phyloP scores from a whole-genome alignment of 2,888 invertebrate genomes.

The Philereme vetulata region DNA sequence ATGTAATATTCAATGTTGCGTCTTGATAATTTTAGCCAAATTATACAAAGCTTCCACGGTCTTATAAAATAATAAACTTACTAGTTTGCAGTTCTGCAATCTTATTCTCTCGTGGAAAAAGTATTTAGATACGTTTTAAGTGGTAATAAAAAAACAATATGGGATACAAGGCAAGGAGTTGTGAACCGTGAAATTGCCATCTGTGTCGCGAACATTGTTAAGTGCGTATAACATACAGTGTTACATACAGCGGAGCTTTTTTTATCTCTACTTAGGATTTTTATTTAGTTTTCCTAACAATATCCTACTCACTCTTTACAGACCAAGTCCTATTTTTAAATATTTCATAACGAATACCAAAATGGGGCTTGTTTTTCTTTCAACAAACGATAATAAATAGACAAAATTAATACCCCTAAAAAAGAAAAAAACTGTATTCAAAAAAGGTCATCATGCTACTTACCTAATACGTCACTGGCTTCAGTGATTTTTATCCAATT shows the following conservation, averaged over 20 bases:
- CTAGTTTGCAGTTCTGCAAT: constrained; percentile 26
- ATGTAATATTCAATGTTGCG: constrained; percentile 13
- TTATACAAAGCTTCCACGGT: constrained; percentile 5
- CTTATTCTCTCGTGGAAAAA: constrained; percentile 38
- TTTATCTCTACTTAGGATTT: not conserved
- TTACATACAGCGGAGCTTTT: constrained; percentile 34
- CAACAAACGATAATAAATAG: not conserved
- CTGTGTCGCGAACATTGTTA: constrained; percentile 62
- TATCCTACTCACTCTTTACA: not conserved
- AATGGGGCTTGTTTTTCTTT: not conserved
- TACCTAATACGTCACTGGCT: constrained; percentile 14
- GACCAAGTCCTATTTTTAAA: not conserved
- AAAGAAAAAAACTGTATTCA: not conserved
- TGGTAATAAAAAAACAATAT: constrained; percentile 58
- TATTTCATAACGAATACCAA: not conserved
- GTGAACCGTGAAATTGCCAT: constrained; percentile 69
- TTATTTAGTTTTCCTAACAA: not conserved
- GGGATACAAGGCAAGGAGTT: constrained; percentile 56
- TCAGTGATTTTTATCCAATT: constrained; percentile 45
- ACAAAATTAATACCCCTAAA: not conserved
- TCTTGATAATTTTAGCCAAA: constrained; percentile 18
- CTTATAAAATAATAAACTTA: constrained; percentile 21
- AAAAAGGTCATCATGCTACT: constrained; percentile 1
- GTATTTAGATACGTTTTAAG: constrained; percentile 45
- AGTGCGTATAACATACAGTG: constrained; percentile 52